Evolutionary conservation across 2,113 vertebrate species (phyloP), one percentile per base, ranked within the genome.

Genomic region (Micronycteris hirsuta): DNA sequence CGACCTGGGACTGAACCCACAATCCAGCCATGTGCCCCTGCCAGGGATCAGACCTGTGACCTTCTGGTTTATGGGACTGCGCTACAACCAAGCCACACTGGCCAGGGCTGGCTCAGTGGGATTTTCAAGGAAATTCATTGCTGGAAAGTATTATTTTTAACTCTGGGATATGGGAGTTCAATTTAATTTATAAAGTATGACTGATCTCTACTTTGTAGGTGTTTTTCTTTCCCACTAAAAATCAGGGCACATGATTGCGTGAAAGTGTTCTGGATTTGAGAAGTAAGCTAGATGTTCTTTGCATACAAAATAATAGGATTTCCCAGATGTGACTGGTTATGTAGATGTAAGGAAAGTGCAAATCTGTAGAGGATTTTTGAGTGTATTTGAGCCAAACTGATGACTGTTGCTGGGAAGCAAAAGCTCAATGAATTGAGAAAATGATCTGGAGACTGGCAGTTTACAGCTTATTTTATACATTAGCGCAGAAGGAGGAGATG

Each of bases 91-190:
- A 28, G 58, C 58, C 10, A 61, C 58, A 28, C 58, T 61, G 58
- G 58, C 24, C 58, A 28, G 58, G 24, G 58, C 58, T 16, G 86
- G 52, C 36, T 77, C 19, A 54, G 61, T 77, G 52, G 15, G 3
- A 84, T 80, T 93, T 61, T 82, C 71, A 82, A 85, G 63, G 58
- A 74, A 89, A 92, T 86, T 33, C 22, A 28, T 94, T 52, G n/a
- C 2, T 88, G 41, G 49, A 91, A 38, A 65, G n/a, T 16, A 38
- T 71, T 91, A 24, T 68, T 90, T 97, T 86, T 33, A 80, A 86
- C 16, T 19, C 38, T 56, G 58, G 67, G 33, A 5, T 81, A 33
- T 61, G 61, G 31, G 77, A 88, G 28, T 91, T 52, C 54, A 45
- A 17, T 22, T 12, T 33, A 88, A 76, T 86, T 63, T 65, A 89